Conservation (phyloP, 2,113 vertebrate species). For the Dipodomys ordii region DNA sequence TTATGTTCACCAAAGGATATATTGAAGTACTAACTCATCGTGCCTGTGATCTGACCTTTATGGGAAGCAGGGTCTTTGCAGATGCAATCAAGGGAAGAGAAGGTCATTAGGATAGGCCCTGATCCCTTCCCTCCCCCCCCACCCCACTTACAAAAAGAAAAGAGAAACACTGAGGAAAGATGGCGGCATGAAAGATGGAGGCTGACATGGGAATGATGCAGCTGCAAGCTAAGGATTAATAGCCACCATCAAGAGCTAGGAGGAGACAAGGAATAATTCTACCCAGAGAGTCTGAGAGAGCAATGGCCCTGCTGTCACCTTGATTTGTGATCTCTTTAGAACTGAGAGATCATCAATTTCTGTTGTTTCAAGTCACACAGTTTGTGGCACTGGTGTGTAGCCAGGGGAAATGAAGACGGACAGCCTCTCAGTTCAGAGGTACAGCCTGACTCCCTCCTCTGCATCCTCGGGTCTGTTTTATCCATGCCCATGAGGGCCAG, state of each 20-base stretch:
- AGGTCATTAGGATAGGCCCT: neutral
- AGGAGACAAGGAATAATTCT: neutral
- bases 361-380: no score
- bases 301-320: no score
- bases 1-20: neutral
- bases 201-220: fast-evolving
- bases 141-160: neutral
- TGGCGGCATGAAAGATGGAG: neutral
- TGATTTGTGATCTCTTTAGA: neutral
- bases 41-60: neutral
- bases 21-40: neutral
- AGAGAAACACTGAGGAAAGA: neutral
- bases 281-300: neutral
- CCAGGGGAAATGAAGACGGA: neutral
- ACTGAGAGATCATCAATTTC: neutral
- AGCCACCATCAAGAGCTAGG: neutral
- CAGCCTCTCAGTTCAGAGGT: neutral
- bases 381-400: neutral
- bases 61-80: neutral
- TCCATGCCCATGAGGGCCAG: neutral
- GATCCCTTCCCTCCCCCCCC: no score
- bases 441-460: neutral
- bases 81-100: neutral
- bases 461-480: neutral
- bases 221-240: neutral